phyloP scores from a whole-genome alignment of 2,888 invertebrate species.

The Aricia artaxerxes region DNA sequence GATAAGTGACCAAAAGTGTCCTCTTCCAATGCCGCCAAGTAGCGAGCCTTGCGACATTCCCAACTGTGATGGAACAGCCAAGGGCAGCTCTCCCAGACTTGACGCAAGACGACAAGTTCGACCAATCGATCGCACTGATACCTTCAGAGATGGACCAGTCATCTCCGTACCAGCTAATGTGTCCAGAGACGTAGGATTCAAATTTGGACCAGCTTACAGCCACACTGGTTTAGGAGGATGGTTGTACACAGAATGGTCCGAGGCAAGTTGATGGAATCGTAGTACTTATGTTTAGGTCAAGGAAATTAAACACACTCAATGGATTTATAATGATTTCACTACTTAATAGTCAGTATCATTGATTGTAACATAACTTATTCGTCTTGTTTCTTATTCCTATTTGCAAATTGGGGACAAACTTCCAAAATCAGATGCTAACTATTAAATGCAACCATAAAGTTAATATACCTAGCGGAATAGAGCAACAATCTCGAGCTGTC shows the following conservation, averaged over 20 bases:
- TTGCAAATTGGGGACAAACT: neutral
- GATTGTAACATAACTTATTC: too few relatives aligned
- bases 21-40: slow-evolving; percentile 70
- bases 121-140: slow-evolving; percentile 62
- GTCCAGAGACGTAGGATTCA: slow-evolving; percentile 59
- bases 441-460: neutral
- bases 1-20: slow-evolving; percentile 75
- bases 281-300: neutral
- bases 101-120: slow-evolving; percentile 69
- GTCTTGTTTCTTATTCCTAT: too few relatives aligned
- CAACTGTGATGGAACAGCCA: slow-evolving; percentile 65
- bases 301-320: neutral
- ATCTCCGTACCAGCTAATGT: slow-evolving; percentile 61
- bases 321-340: neutral
- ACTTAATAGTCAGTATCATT: too few relatives aligned
- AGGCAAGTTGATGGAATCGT: slow-evolving; percentile 55
- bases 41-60: slow-evolving; percentile 68
- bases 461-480: too few relatives aligned
- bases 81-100: slow-evolving; percentile 55
- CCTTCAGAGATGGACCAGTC: slow-evolving; percentile 67
- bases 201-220: slow-evolving; percentile 57
- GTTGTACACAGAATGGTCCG: slow-evolving; percentile 82
- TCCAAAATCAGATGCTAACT: neutral
- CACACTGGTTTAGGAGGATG: slow-evolving; percentile 73
- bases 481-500: too few relatives aligned